A percentile compares a stretch with the other conserved stretches of the same genome.
These are phyloP conservation scores for Iphiclides podalirius DNA, from an alignment of 2,888 invertebrate genomes.

Conservation along the genomic window DNA sequence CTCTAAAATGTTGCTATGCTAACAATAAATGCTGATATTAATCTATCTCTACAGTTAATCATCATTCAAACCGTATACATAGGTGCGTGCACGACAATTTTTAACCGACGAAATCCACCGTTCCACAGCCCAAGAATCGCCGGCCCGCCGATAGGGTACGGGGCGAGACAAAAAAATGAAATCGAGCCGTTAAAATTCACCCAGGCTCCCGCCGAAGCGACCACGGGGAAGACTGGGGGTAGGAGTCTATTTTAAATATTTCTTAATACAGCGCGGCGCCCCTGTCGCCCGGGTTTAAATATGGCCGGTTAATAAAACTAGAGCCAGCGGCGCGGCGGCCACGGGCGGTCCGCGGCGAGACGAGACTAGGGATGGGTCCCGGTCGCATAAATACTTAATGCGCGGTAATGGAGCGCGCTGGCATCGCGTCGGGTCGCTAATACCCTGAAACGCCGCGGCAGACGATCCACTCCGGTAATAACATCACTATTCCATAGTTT, in stretches of 20 bases:
- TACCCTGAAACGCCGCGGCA: slow-evolving; percentile 18
- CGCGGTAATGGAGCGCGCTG: slow-evolving; percentile 57
- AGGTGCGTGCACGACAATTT: no score
- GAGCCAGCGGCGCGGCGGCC: slow-evolving; percentile 13
- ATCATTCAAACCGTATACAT: no score
- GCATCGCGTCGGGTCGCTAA: slow-evolving; percentile 28
- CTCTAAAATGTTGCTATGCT: no score
- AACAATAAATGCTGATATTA: no score
- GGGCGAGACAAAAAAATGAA: not conserved
- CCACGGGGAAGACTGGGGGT: not conserved
- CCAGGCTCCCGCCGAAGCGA: no score
- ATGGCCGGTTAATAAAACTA: slow-evolving; percentile 21
- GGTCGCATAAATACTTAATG: slow-evolving; percentile 57
- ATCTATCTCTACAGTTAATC: no score
- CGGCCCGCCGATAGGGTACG: no score
- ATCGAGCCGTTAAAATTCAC: no score
- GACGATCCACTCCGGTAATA: slow-evolving; percentile 12
- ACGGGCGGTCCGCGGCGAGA: slow-evolving; percentile 19
- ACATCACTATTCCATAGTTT: slow-evolving; percentile 6
- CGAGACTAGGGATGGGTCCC: slow-evolving; percentile 23
- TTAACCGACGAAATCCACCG: no score
- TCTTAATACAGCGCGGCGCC: slow-evolving; percentile 9
- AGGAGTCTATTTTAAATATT: slow-evolving; percentile 3
- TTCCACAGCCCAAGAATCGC: no score
- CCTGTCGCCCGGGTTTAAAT: slow-evolving; percentile 23